Evolutionary conservation across 2,888 invertebrate species (phyloP).

Genomic region (Hyposoter dolosus): DNA sequence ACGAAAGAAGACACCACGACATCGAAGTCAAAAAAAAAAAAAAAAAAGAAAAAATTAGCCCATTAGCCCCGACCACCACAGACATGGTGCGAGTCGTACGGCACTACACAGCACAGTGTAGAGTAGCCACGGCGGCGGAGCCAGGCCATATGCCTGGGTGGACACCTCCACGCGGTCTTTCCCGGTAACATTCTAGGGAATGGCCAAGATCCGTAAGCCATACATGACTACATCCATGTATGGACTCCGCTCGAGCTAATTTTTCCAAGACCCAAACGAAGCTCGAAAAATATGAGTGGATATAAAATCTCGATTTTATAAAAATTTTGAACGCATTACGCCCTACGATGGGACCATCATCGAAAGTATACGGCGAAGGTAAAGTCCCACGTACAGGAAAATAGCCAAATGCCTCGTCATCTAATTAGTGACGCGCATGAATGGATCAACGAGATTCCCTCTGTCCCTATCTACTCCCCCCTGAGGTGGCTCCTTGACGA

Average conservation of each 20-base stretch:
- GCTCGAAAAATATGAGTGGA: too few relatives aligned
- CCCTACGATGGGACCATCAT: slow-evolving; percentile 1
- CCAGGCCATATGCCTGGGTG: not conserved
- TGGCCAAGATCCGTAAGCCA: not conserved
- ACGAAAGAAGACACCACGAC: too few relatives aligned
- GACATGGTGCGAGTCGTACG: slow-evolving; percentile 1
- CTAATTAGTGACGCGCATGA: slow-evolving; percentile 42
- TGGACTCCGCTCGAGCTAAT: not conserved
- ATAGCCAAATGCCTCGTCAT: slow-evolving; percentile 45
- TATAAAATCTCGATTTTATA: too few relatives aligned
- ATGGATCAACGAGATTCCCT: slow-evolving; percentile 37
- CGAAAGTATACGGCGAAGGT: too few relatives aligned
- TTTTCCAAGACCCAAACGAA: not conserved
- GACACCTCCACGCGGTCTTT: slow-evolving; percentile 10
- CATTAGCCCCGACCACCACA: not conserved
- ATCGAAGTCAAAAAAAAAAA: too few relatives aligned
- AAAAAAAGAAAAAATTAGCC: too few relatives aligned
- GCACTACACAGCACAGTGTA: not conserved
- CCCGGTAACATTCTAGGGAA: not conserved
- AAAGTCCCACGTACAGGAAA: slow-evolving; percentile 6
- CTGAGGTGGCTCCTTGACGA: too few relatives aligned
- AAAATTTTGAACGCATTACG: too few relatives aligned
- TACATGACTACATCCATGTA: too few relatives aligned
- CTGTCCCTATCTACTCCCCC: too few relatives aligned
- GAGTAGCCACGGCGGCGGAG: slow-evolving; percentile 6